Conservation (phyloP, 2,888 invertebrate genomes). For the Watsonalla binaria region DNA sequence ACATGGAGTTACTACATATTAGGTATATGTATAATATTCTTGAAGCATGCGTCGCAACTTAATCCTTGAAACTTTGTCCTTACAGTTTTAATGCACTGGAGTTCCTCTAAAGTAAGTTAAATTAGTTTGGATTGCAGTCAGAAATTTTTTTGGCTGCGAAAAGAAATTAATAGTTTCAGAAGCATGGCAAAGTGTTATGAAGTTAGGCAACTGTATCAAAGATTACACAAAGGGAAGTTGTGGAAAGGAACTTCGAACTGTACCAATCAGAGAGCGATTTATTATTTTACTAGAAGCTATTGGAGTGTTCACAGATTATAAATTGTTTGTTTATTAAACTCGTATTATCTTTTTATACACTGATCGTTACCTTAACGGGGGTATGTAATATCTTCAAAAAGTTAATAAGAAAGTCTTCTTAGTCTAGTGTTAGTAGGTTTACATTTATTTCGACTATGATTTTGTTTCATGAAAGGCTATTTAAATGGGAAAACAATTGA, state of each 20-base stretch:
- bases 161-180: constrained; percentile 58
- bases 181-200: constrained; percentile 41
- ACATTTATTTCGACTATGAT: too few species aligned
- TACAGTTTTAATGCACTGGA: constrained; percentile 8
- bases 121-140: constrained; percentile 35
- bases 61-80: constrained; percentile 4
- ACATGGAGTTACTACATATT: too few species aligned
- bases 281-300: constrained; percentile 11
- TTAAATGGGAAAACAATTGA: too few species aligned
- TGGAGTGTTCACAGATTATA: not conserved
- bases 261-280: constrained; percentile 22
- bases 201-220: constrained; percentile 55
- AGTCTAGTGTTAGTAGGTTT: too few species aligned
- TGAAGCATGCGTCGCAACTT: not conserved
- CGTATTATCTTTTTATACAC: not conserved
- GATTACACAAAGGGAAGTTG: constrained; percentile 34
- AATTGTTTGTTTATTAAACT: not conserved
- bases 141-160: constrained; percentile 43
- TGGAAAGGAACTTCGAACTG: constrained; percentile 18
- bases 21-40: too few species aligned
- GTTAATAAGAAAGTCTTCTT: too few species aligned
- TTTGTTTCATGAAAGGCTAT: too few species aligned
- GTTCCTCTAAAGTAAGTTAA: constrained; percentile 27
- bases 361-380: not conserved
- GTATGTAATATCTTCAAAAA: too few species aligned